Evolutionary conservation across 2,888 invertebrate genomes (phyloP), one percentile per base, ranked within the genome.

Genomic region (Meteorus cinctellus): DNA sequence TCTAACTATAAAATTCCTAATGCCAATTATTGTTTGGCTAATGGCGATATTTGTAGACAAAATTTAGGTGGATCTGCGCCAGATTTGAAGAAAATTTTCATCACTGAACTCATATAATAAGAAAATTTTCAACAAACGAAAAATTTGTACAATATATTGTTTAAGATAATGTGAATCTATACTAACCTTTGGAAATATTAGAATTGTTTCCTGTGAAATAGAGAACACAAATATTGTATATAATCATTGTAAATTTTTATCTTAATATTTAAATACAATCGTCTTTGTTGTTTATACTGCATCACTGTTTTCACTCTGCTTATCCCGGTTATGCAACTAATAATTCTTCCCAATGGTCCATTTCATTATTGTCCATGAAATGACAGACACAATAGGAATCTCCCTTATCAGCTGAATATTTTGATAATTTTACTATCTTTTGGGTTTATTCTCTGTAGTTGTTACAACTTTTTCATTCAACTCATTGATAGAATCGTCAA

Each of bases 61-160:
- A 86, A 87, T 59, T 88, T 88, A 76, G 89, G 90, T 16, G 91
- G 91, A 1, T 92, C 91, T 72, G 91, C 90, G 59, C 92, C 92
- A 2, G 92, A 92, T 85, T 90, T 92, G 75, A 92, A 92, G 80
- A 91, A 91, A 84, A 90, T 92, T 60, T 92, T 92, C 81, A 91
- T 92, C 78, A 91, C 92, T 0, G 90, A 90, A 73, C 90, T 90
- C 77, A 87, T 91, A 69, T 91, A 85, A 81, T 41, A 24, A 51
- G 29, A 19, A 60, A 51, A 27, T 65, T 66, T 59, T 55, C 70
- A 2, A 48, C 41, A 19, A 67, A n/a, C 19, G n/a, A 55, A 55
- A 34, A 14, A 29, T 19, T 69, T 69, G 55, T 34, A 51, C 10
- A 31, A 55, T 69, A 55, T 59, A 19, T n/a, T 19, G 4, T 69